Evolutionary conservation across 2,113 vertebrate genomes (phyloP).

Genomic region (Misgurnus mizolepis): DNA sequence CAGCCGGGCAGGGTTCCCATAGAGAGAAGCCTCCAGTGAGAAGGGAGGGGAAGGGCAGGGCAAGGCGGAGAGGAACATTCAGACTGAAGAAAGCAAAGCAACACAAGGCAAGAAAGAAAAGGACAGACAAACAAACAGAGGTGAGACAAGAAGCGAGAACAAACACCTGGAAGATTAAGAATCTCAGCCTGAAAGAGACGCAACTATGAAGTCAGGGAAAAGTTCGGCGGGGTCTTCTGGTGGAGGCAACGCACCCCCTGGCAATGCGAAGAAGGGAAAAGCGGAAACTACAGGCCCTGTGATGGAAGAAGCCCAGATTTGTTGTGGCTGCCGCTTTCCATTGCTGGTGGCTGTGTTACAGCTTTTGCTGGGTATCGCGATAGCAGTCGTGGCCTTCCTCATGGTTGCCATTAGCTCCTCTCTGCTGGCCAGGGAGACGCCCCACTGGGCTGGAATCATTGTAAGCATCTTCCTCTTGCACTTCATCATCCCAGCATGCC

Average conservation of each 20-base stretch:
- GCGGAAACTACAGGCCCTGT: constrained; percentile 64
- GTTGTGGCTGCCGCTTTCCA: constrained; percentile 92
- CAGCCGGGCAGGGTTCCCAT: constrained; percentile 63
- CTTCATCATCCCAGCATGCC: constrained; percentile 48
- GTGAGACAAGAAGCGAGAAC: constrained; percentile 1
- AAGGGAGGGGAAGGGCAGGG: constrained; percentile 45
- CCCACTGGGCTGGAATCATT: constrained; percentile 96
- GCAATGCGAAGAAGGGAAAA: constrained; percentile 48
- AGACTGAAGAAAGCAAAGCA: constrained; percentile 39
- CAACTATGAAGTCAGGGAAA: constrained; percentile 68
- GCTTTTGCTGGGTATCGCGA: constrained; percentile 85
- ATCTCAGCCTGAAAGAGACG: background rate
- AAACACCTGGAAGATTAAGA: constrained; percentile 37
- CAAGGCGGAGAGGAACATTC: constrained; percentile 49
- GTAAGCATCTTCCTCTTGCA: constrained; percentile 81
- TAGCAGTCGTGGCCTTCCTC: constrained; percentile 88
- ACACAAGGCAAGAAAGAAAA: constrained; percentile 6
- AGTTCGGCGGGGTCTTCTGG: constrained; percentile 56
- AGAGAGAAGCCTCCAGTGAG: constrained; percentile 57
- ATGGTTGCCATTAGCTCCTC: constrained; percentile 89
- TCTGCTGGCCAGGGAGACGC: constrained; percentile 90
- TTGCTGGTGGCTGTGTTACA: constrained; percentile 89
- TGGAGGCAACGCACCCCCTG: constrained; percentile 60
- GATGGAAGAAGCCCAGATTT: constrained; percentile 76
- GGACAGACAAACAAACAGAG: constrained; percentile 8